These are phyloP conservation scores for Cremastinae sp. DNA, from an alignment of 2,888 invertebrate species.

Conservation along the genomic window DNA sequence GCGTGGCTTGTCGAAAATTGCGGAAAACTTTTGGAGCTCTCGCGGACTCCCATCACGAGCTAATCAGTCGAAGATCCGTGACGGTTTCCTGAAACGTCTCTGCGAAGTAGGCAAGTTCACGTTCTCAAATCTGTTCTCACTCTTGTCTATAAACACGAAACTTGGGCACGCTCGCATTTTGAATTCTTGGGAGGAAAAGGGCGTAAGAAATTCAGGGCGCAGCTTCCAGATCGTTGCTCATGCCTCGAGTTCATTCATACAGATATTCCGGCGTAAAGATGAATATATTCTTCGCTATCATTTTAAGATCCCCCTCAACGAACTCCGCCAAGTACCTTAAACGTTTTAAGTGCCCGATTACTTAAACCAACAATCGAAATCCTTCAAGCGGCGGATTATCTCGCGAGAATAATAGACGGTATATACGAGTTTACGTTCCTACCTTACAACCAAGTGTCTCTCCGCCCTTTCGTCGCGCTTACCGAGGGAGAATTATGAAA, in stretches of 20 bases:
- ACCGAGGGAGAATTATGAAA: neutral
- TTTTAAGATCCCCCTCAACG: conserved; percentile 10
- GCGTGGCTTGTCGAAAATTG: conserved; percentile 22
- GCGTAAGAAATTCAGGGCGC: neutral
- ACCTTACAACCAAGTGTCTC: conserved; percentile 4
- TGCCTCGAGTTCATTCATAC: neutral
- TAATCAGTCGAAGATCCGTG: conserved; percentile 45
- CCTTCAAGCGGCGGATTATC: conserved; percentile 22
- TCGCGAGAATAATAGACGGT: conserved; percentile 13
- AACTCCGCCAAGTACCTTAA: conserved; percentile 20
- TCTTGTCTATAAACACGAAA: conserved; percentile 8
- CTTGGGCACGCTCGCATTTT: conserved; percentile 4
- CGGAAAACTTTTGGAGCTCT: conserved; percentile 50
- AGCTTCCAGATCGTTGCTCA: conserved; percentile 1
- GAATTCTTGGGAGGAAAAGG: neutral
- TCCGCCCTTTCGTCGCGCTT: conserved; percentile 3
- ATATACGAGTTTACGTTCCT: conserved; percentile 2
- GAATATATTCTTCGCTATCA: conserved; percentile 1
- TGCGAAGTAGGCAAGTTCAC: conserved; percentile 39
- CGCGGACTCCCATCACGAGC: conserved; percentile 37
- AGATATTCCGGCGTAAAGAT: neutral
- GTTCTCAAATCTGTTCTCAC: conserved; percentile 13
- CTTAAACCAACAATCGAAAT: conserved; percentile 41
- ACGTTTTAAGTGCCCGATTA: conserved; percentile 47
- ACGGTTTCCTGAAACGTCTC: conserved; percentile 14